These are phyloP conservation scores for Drosophila yooni DNA, from an alignment of 2,888 invertebrate species.

Conservation along the genomic window DNA sequence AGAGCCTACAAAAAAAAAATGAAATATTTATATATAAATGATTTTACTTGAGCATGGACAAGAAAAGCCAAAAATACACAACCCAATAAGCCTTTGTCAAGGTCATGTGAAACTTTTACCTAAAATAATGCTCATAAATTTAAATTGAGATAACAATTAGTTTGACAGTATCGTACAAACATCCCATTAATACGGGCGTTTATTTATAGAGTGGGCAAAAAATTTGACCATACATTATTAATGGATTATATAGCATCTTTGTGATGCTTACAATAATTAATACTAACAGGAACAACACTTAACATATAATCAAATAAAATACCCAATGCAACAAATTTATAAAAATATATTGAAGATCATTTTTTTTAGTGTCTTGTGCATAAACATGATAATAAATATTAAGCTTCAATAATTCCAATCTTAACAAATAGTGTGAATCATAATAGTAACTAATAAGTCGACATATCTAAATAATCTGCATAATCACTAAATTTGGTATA, in stretches of 20 bases:
- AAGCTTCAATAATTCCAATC: not conserved
- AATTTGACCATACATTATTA: not conserved
- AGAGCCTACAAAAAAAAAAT: conserved; percentile 50
- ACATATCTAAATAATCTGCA: not conserved
- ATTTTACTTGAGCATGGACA: conserved; percentile 36
- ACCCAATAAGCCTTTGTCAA: conserved; percentile 50
- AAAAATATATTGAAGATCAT: not conserved
- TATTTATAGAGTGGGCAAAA: not conserved
- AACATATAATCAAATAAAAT: not conserved
- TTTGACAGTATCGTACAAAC: conserved; percentile 10
- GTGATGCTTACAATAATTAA: not conserved
- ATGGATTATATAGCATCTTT: not conserved
- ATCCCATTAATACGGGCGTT: conserved; percentile 4
- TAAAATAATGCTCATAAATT: conserved; percentile 31
- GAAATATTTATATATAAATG: conserved; percentile 11
- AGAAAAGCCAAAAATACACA: conserved; percentile 48
- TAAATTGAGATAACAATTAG: conserved; percentile 30
- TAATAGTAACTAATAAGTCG: not conserved
- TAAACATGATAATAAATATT: not conserved
- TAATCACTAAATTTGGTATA: not conserved
- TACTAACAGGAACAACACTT: not conserved
- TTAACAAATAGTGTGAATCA: not conserved
- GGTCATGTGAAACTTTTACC: conserved; percentile 52
- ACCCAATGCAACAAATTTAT: not conserved
- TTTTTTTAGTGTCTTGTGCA: not conserved